Evolutionary conservation across 2,888 invertebrate species (phyloP).

Genomic region (Eubasilissa splendida): DNA sequence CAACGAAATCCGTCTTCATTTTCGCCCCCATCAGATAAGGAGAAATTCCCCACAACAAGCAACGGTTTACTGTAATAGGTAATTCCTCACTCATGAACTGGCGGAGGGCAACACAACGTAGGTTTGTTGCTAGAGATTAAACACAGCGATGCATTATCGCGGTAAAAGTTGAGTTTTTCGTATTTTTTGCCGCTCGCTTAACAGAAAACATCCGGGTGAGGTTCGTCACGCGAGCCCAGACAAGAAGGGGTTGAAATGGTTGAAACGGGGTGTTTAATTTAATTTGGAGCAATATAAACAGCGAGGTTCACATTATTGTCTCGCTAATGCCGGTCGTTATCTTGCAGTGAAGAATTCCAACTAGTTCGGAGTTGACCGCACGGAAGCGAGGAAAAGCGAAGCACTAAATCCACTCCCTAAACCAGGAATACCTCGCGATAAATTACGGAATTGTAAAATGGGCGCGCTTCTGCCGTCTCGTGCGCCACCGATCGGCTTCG

Average conservation of each 20-base stretch:
- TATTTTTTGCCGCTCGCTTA: constrained; percentile 28
- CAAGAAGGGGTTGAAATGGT: neutral
- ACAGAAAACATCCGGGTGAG: constrained; percentile 34
- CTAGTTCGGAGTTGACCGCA: constrained; percentile 36
- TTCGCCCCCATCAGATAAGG: constrained; percentile 35
- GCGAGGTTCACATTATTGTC: constrained; percentile 47
- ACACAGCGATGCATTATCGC: constrained; percentile 40
- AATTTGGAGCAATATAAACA: constrained; percentile 51
- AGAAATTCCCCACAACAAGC: constrained; percentile 37
- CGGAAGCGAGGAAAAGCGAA: constrained; percentile 40
- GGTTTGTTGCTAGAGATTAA: constrained; percentile 31
- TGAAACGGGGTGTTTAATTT: constrained; percentile 43
- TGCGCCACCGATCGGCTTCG: neutral
- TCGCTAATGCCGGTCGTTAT: constrained; percentile 48
- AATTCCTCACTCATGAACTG: constrained; percentile 27
- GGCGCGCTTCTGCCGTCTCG: constrained; percentile 20
- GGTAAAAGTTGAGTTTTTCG: constrained; percentile 14
- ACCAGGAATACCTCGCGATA: constrained; percentile 45
- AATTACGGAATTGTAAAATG: constrained; percentile 51
- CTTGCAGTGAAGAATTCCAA: constrained; percentile 23
- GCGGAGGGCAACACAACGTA: neutral
- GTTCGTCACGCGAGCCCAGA: constrained; percentile 23
- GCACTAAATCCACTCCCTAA: constrained; percentile 37
- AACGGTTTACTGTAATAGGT: constrained; percentile 40
- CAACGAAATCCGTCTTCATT: constrained; percentile 46